Conservation (phyloP, 2,113 vertebrate genomes). For the Chaetura pelagica region DNA sequence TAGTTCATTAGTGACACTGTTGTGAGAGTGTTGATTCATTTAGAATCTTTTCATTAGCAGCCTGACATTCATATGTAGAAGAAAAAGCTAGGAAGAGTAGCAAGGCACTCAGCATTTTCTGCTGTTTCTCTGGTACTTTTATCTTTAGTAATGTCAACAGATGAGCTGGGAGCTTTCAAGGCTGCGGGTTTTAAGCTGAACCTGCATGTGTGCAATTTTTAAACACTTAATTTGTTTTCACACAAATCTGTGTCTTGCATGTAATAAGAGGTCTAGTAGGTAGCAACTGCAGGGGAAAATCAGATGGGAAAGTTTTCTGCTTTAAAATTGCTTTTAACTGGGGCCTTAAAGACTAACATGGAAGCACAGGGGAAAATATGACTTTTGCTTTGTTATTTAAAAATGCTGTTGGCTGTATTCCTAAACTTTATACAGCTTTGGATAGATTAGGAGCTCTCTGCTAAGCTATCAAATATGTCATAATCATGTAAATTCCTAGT, state of each 20-base stretch:
- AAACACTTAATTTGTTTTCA: background rate
- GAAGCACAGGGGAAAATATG: background rate
- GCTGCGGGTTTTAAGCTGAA: background rate
- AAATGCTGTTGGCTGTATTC: constrained; percentile 30
- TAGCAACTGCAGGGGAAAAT: background rate
- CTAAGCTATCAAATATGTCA: constrained; percentile 41
- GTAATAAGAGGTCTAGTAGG: background rate
- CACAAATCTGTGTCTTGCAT: background rate
- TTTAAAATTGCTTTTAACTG: constrained; percentile 34
- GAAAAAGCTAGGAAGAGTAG: constrained; percentile 2
- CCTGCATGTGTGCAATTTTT: background rate
- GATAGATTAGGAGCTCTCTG: constrained; percentile 27
- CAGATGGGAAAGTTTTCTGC: background rate
- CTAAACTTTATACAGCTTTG: constrained; percentile 54
- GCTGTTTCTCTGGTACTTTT: background rate
- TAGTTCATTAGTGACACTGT: constrained; percentile 55
- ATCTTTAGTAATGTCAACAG: constrained; percentile 40
- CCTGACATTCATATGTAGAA: constrained; percentile 6
- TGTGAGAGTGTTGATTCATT: constrained; percentile 61
- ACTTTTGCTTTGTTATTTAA: constrained; percentile 60
- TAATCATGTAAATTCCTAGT: constrained; percentile 20
- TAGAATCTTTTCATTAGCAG: constrained; percentile 45
- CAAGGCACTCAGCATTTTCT: constrained; percentile 2
- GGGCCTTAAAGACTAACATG: background rate
- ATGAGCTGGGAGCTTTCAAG: background rate